Evolutionary conservation across 1,140 invertebrate genomes (phyloP), one percentile per base, ranked within the genome.

Genomic region (Goniozus legneri): DNA sequence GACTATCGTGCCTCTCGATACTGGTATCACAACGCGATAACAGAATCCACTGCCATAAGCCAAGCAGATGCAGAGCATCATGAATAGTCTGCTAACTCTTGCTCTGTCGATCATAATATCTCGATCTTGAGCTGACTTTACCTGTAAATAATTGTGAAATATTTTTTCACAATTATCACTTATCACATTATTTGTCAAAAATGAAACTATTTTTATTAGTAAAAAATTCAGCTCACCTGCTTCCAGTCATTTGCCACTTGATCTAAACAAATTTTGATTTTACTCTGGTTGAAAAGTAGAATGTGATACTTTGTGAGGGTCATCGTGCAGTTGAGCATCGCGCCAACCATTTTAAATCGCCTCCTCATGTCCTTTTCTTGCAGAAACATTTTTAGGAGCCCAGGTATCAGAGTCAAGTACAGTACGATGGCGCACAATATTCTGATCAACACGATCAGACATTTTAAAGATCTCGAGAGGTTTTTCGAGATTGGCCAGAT

Each of bases 11-110:
- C 67, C 62, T 1, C 50, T 60, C n/a, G 69, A 38, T 2, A 73
- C 21, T 0, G 69, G 71, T 54, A 71, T 55, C 3, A 72, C 56
- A 10, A 73, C 64, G 22, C 72, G 67, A 58, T 75, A 73, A 3
- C 69, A 69, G 4, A 75, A 44, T 1, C 67, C 68, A 1, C 69
- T 68, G 3, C 67, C 65, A 31, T 71, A 71, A 3, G 62, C 64
- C 4, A 73, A 46, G n/a, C 68, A 55, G 15, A 70, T 41, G 40
- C 72, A 75, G 2, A 60, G 45, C 0, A 60, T 44, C 0, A 67
- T 72, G 27, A 73, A 73, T 0, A 67, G 45, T 31, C 64, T 49
- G 6, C 65, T 69, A 16, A 65, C 64, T 16, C 65, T 67, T 1
- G 67, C 69, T 38, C 60, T 68, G 12, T 64, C 67, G 0, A 50